Conservation (phyloP, 2,888 invertebrate species). For the Drosophila pseudotakahashii region DNA sequence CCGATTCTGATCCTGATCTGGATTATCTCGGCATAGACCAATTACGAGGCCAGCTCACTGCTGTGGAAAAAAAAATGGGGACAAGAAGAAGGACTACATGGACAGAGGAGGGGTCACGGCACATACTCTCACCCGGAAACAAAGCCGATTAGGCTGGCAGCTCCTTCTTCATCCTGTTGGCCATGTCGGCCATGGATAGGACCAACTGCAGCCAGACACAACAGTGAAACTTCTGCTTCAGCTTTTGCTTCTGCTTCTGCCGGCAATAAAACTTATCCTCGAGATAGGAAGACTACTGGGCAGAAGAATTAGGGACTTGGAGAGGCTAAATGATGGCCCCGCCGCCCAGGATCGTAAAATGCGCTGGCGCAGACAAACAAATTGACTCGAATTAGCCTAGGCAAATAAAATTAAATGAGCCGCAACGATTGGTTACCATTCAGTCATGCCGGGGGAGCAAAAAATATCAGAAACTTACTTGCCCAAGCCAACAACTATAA, state of each 20-base stretch:
- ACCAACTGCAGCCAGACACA: constrained; percentile 13
- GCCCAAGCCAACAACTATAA: constrained; percentile 46
- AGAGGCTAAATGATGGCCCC: constrained; percentile 33
- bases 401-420: constrained; percentile 65
- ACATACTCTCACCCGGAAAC: constrained; percentile 7
- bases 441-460: constrained; percentile 11
- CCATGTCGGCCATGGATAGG: neutral
- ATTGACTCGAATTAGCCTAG: constrained; percentile 65
- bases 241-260: constrained; percentile 34
- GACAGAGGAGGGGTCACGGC: neutral
- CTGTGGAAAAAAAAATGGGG: neutral
- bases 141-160: constrained; percentile 34
- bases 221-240: constrained; percentile 24
- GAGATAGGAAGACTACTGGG: neutral
- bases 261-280: constrained; percentile 34
- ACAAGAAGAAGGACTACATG: neutral
- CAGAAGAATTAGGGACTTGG: constrained; percentile 3
- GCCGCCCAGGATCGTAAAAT: constrained; percentile 39
- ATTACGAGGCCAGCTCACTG: constrained; percentile 10
- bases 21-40: constrained; percentile 27
- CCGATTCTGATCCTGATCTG: constrained; percentile 33
- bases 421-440: constrained; percentile 53
- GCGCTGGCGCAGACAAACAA: constrained; percentile 54
- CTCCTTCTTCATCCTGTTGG: constrained; percentile 2
- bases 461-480: constrained; percentile 20